These are phyloP conservation scores for Chrysopilus asiliformis DNA, from an alignment of 2,888 invertebrate genomes.

Conservation along the genomic window DNA sequence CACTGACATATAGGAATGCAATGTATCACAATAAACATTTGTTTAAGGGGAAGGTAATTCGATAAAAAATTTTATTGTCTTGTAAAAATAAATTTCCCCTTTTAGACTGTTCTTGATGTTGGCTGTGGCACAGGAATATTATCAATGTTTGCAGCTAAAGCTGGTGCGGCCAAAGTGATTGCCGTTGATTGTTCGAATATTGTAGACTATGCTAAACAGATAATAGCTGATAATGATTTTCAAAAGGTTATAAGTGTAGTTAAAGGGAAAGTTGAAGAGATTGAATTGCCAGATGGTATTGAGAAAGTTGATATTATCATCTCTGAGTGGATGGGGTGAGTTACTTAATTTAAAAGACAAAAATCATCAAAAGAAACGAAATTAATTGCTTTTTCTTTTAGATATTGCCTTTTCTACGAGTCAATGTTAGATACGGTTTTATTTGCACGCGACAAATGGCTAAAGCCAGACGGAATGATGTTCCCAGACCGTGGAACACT, in stretches of 20 bases:
- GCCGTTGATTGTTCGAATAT: conserved; percentile 99
- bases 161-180: conserved; percentile 88
- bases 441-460: conserved; percentile 95
- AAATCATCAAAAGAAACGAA: neutral
- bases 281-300: conserved; percentile 78
- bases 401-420: conserved; percentile 87
- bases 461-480: conserved; percentile 78
- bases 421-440: conserved; percentile 99
- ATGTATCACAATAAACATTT: conserved; percentile 99
- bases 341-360: conserved; percentile 33
- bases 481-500: conserved; percentile 91
- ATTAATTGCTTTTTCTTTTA: conserved; percentile 13
- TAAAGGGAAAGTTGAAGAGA: conserved; percentile 89
- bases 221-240: conserved; percentile 74
- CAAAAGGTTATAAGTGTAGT: conserved; percentile 69
- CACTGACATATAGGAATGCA: conserved; percentile 94
- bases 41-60: conserved; percentile 67
- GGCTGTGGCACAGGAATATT: conserved; percentile 98
- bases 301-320: conserved; percentile 88
- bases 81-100: conserved; percentile 4
- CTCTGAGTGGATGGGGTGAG: conserved; percentile 69
- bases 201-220: conserved; percentile 91
- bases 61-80: conserved; percentile 20
- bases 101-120: conserved; percentile 85
- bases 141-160: conserved; percentile 99